Conservation (phyloP, 2,797 vertebrate genomes). For the Lacerta viridis region DNA sequence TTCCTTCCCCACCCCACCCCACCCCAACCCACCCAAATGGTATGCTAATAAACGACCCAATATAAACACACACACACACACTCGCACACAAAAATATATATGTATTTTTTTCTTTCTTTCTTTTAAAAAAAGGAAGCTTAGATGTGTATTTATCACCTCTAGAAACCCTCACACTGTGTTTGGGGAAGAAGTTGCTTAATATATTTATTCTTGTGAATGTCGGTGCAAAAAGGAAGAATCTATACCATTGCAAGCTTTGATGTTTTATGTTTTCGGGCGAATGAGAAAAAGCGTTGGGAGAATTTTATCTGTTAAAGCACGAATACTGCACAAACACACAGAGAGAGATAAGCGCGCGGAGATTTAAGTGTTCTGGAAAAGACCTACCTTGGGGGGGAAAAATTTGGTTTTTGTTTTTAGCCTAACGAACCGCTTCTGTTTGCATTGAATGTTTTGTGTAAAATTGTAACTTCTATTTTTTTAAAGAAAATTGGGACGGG, state of each 20-base stretch:
- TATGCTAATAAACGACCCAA: slow-evolving; percentile 8
- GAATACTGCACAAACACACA: slow-evolving; percentile 44
- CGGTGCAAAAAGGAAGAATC: slow-evolving; percentile 78
- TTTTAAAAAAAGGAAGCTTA: slow-evolving; percentile 69
- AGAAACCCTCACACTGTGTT: slow-evolving; percentile 89
- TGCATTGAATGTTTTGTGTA: slow-evolving; percentile 84
- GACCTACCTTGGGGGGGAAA: slow-evolving; percentile 34
- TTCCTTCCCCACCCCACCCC: not conserved
- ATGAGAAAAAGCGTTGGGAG: slow-evolving; percentile 57
- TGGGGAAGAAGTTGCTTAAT: slow-evolving; percentile 57
- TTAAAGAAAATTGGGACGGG: slow-evolving; percentile 83
- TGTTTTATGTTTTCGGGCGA: slow-evolving; percentile 71
- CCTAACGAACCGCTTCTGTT: slow-evolving; percentile 68
- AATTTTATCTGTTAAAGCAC: slow-evolving; percentile 48
- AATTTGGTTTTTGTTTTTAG: slow-evolving; percentile 65
- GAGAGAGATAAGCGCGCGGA: not conserved
- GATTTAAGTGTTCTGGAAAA: slow-evolving; percentile 55
- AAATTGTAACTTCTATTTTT: slow-evolving; percentile 92
- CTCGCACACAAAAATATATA: slow-evolving; percentile 67
- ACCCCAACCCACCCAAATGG: not conserved
- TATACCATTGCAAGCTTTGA: slow-evolving; percentile 55
- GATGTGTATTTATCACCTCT: slow-evolving; percentile 70
- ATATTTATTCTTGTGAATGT: slow-evolving; percentile 87
- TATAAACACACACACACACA: slow-evolving; percentile 63
- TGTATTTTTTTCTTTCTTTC: slow-evolving; percentile 67